Conservation (phyloP, 2,797 vertebrate species). For the Prunella strophiata region DNA sequence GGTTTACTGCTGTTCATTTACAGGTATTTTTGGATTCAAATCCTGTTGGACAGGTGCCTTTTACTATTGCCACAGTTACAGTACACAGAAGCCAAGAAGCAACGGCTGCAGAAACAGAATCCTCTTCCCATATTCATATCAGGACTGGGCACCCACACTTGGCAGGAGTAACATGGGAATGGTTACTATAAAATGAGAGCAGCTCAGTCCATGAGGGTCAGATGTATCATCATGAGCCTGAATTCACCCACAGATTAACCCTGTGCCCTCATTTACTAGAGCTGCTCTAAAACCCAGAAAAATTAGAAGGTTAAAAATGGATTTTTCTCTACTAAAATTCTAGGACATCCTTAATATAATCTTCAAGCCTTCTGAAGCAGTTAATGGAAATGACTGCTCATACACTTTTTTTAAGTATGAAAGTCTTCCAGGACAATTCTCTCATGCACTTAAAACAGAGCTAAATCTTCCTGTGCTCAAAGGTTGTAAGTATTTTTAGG, state of each 20-base stretch:
- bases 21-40: neutral
- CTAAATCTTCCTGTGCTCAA: neutral
- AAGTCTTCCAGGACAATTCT: neutral
- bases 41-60: neutral
- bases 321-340: neutral
- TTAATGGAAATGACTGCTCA: neutral
- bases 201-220: neutral
- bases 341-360: neutral
- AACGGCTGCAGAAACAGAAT: constrained; percentile 38
- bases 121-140: neutral
- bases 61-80: neutral
- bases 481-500: neutral
- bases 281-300: neutral
- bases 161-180: neutral
- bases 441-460: neutral
- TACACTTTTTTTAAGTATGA: neutral
- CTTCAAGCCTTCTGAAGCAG: neutral
- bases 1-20: neutral
- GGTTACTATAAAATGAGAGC: constrained; percentile 6
- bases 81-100: neutral
- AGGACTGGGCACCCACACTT: neutral
- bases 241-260: neutral
- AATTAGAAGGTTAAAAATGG: neutral
- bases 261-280: neutral
- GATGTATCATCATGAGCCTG: neutral